A percentile compares a stretch with the other conserved stretches of the same genome.
These are phyloP conservation scores for Acrobasis consociella DNA, from an alignment of 2,888 invertebrate species.

Conservation along the genomic window DNA sequence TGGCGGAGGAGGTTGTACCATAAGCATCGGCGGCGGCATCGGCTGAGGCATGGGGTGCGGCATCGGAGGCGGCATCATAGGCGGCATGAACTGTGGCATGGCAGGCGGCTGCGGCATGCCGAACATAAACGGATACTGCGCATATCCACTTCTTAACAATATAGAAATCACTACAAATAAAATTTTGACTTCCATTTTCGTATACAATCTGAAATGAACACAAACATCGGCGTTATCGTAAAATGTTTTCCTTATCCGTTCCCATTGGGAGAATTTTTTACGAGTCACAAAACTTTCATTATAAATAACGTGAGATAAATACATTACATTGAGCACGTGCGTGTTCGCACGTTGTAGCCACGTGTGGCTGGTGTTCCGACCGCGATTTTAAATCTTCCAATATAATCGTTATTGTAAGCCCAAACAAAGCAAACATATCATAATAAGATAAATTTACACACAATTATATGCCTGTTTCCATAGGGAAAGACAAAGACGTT, in stretches of 20 bases:
- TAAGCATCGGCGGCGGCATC: background rate
- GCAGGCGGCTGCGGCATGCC: background rate
- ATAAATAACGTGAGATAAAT: background rate
- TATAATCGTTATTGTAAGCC: no score
- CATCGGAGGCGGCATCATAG: background rate
- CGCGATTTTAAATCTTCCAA: no score
- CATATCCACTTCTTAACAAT: background rate
- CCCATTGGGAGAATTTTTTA: background rate
- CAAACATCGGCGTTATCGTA: background rate
- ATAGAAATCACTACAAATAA: background rate
- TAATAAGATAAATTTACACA: no score
- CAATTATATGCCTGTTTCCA: no score
- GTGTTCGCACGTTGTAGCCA: background rate
- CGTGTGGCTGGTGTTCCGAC: background rate
- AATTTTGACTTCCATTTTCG: background rate
- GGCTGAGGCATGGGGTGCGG: background rate
- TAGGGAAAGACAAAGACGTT: no score
- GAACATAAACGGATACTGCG: background rate
- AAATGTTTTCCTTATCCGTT: background rate
- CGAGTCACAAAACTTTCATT: background rate
- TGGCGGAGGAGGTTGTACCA: conserved; percentile 3
- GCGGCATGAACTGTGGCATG: background rate
- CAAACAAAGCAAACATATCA: no score
- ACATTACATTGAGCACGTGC: background rate
- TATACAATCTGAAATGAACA: background rate